Percentiles rank a stretch among this genome's conserved stretches.
Conservation (phyloP, 2,113 vertebrate genomes). For the Macroglossus sobrinus region DNA sequence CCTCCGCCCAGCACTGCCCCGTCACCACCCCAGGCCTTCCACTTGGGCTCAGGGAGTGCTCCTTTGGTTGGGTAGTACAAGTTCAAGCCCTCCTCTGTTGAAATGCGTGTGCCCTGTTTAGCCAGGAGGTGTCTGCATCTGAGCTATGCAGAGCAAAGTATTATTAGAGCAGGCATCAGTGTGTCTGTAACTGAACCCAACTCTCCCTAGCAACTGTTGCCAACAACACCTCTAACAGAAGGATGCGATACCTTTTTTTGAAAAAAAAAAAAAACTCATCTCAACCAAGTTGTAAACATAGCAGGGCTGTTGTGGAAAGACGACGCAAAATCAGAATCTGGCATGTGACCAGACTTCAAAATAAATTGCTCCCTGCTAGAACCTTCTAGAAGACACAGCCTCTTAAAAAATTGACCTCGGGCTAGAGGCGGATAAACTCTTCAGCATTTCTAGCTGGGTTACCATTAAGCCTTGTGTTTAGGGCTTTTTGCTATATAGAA, state of each 20-base stretch:
- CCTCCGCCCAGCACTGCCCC: slow-evolving; percentile 44
- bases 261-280: background rate
- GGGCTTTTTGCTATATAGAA: background rate
- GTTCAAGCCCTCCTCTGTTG: slow-evolving; percentile 80
- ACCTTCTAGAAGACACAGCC: slow-evolving; percentile 37
- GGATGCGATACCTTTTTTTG: slow-evolving; percentile 82
- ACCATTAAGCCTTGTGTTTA: background rate
- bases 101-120: slow-evolving; percentile 83
- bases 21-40: slow-evolving; percentile 31
- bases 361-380: background rate
- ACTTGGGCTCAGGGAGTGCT: background rate
- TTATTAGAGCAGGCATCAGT: slow-evolving; percentile 87
- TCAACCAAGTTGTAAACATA: slow-evolving; percentile 47
- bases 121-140: slow-evolving; percentile 83
- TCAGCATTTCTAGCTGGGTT: background rate
- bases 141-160: slow-evolving; percentile 83
- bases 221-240: slow-evolving; percentile 87
- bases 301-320: slow-evolving; percentile 19
- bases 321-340: slow-evolving; percentile 2
- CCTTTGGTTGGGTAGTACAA: slow-evolving; percentile 76
- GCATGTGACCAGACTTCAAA: slow-evolving; percentile 16
- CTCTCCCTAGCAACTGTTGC: slow-evolving; percentile 81
- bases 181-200: slow-evolving; percentile 83
- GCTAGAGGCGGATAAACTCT: background rate
- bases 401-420: background rate